Evolutionary conservation across 2,797 vertebrate genomes (phyloP).

Genomic region (Falco columbarius): DNA sequence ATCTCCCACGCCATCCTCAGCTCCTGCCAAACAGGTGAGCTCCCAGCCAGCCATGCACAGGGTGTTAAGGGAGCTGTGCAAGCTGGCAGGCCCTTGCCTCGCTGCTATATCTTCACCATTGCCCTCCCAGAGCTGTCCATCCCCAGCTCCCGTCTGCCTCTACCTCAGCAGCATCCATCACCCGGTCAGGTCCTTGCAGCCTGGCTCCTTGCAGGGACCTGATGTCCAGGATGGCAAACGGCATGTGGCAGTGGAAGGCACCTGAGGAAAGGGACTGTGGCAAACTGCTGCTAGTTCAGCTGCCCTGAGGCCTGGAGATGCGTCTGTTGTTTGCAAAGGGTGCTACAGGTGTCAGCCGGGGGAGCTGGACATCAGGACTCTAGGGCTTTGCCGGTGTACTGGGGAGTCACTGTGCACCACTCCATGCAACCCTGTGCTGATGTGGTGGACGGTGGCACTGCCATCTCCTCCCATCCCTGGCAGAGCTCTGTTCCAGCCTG

Average conservation of each 20-base stretch:
- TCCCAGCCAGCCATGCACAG: fast-evolving
- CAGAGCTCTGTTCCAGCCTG: neutral
- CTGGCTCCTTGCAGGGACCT: neutral
- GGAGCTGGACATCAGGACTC: neutral
- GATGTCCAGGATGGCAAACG: neutral
- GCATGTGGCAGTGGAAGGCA: neutral
- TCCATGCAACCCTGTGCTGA: neutral
- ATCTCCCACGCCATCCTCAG: conserved; percentile 81
- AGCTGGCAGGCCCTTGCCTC: neutral
- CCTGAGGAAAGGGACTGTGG: neutral
- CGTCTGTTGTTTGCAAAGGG: neutral
- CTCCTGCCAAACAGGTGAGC: conserved; percentile 17
- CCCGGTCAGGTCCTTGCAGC: neutral
- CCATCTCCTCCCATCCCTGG: neutral
- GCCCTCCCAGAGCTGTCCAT: neutral
- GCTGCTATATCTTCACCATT: fast-evolving
- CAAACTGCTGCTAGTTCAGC: neutral
- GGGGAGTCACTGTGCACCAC: neutral
- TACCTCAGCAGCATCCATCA: neutral
- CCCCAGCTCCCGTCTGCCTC: neutral
- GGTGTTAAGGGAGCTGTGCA: fast-evolving
- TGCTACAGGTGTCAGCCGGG: too few relatives aligned
- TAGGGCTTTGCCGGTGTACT: neutral
- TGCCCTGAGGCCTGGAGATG: neutral
- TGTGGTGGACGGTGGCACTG: neutral